A percentile compares a stretch with the other conserved stretches of the same genome.
Evolutionary conservation across 2,113 vertebrate genomes (phyloP).

Genomic region (Psilopogon haemacephalus): DNA sequence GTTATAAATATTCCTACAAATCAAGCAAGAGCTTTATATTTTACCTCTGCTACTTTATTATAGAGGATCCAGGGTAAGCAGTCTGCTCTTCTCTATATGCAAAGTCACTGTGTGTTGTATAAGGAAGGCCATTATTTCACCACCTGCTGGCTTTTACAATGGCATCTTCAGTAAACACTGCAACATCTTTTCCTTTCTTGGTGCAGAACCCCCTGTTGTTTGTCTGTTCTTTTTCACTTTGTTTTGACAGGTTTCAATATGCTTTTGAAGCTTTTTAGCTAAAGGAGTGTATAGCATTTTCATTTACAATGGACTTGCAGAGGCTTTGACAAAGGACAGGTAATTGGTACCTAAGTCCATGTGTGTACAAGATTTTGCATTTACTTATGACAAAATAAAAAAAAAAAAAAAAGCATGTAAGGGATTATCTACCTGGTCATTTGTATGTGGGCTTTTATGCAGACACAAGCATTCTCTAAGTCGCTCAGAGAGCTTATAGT

Average conservation of each 20-base stretch:
- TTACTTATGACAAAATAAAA: background rate
- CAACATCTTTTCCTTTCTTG: slow-evolving; percentile 6
- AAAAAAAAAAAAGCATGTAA: background rate
- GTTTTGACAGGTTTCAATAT: slow-evolving; percentile 32
- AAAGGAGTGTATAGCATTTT: background rate
- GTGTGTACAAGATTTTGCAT: background rate
- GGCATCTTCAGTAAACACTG: slow-evolving; percentile 12
- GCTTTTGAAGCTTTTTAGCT: background rate
- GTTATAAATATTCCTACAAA: background rate
- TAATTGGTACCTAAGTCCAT: background rate
- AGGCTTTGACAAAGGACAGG: background rate
- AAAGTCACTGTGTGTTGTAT: background rate
- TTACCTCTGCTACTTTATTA: background rate
- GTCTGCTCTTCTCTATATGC: background rate
- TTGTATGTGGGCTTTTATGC: background rate
- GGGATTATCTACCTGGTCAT: background rate
- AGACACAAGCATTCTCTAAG: background rate
- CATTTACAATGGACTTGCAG: background rate
- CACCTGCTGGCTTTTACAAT: slow-evolving; percentile 1
- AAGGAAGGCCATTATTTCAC: background rate
- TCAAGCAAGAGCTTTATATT: background rate
- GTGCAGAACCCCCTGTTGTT: background rate
- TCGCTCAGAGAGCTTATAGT: background rate
- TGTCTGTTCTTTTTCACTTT: slow-evolving; percentile 25
- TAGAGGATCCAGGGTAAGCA: background rate